A percentile compares a stretch with the other conserved stretches of the same genome.
Conservation (phyloP, 1,140 invertebrate species). For the Pristionchus pacificus region DNA sequence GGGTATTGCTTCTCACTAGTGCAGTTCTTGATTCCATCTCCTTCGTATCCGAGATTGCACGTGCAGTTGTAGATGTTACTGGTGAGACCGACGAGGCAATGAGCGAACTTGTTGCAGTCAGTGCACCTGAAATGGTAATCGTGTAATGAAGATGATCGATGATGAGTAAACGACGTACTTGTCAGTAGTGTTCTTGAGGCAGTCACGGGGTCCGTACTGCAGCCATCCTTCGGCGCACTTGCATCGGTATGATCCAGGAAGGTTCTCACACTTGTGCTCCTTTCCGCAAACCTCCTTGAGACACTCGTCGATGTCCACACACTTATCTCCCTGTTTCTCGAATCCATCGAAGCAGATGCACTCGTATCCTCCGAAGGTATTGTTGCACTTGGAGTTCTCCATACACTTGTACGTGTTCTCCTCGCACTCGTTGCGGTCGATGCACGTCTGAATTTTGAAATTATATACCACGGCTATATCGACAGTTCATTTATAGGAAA, state of each 20-base stretch:
- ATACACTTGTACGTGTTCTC: not conserved
- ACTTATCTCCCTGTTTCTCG: not conserved
- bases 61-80: not conserved
- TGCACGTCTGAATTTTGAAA: not conserved
- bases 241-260: not conserved
- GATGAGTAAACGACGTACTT: too few species aligned
- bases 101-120: too few species aligned
- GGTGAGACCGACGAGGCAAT: too few species aligned
- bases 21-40: not conserved
- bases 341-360: not conserved
- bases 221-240: not conserved
- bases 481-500: too few species aligned
- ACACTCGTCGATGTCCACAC: not conserved
- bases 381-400: not conserved
- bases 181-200: not conserved
- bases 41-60: not conserved
- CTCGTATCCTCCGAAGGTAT: not conserved
- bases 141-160: too few species aligned
- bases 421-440: constrained; percentile 1
- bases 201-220: not conserved
- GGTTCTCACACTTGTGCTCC: not conserved
- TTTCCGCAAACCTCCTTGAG: not conserved
- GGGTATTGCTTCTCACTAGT: not conserved
- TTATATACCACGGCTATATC: too few species aligned
- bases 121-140: too few species aligned